Evolutionary conservation across 2,113 vertebrate genomes (phyloP).

Genomic region (Desmodus rotundus): DNA sequence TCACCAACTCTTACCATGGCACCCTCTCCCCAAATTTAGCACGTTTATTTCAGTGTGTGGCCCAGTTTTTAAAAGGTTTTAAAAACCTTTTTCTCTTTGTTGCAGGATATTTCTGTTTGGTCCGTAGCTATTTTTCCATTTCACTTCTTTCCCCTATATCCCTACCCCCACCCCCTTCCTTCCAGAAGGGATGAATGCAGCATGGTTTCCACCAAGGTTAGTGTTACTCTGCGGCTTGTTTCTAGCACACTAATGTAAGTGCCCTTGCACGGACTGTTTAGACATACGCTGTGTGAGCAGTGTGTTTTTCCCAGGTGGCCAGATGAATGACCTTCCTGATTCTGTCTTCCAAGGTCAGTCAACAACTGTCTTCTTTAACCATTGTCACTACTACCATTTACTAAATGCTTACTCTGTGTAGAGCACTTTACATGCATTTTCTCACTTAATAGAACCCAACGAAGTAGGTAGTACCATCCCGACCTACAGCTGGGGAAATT

Average conservation of each 20-base stretch:
- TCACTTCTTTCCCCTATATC: neutral
- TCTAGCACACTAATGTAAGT: neutral
- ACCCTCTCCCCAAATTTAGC: neutral
- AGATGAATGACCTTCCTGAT: neutral
- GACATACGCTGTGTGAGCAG: neutral
- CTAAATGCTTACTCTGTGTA: neutral
- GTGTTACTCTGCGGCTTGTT: neutral
- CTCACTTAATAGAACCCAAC: neutral
- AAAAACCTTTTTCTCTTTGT: neutral
- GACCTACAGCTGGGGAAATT: neutral
- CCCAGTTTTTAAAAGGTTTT: neutral
- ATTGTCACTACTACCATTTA: neutral
- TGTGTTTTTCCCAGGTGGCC: neutral
- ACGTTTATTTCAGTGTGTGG: neutral
- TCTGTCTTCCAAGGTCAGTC: neutral
- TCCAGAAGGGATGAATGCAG: neutral
- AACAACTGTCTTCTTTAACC: neutral
- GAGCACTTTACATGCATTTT: neutral
- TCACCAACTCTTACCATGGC: neutral
- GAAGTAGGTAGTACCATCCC: neutral
- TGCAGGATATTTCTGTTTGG: neutral
- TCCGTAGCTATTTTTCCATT: neutral
- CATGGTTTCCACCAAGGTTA: neutral
- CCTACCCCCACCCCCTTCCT: neutral
- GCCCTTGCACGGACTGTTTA: neutral